Conservation (phyloP, 2,888 invertebrate genomes). For the Scelioninae gen. 1 region DNA sequence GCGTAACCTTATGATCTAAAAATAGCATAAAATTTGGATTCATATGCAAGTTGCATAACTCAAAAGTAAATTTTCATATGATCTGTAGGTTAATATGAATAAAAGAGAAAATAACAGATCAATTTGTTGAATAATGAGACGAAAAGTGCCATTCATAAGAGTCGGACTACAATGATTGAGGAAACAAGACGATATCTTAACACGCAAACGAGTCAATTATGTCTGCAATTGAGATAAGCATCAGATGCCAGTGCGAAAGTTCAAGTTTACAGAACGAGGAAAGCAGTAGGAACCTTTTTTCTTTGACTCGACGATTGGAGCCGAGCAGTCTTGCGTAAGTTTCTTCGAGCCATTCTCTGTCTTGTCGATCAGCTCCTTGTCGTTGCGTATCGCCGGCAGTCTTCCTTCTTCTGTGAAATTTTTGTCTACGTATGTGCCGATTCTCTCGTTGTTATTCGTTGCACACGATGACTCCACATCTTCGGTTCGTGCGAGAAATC, state of each 20-base stretch:
- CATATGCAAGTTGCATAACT: too few species aligned
- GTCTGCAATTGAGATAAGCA: slow-evolving; percentile 43
- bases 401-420: slow-evolving; percentile 77
- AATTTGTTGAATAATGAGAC: too few species aligned
- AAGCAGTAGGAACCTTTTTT: slow-evolving; percentile 71
- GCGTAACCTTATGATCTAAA: too few species aligned
- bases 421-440: slow-evolving; percentile 85
- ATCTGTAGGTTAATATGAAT: too few species aligned
- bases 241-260: slow-evolving; percentile 50
- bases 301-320: slow-evolving; percentile 50
- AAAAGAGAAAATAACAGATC: too few species aligned
- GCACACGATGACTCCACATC: slow-evolving; percentile 84
- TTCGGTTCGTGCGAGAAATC: slow-evolving; percentile 85
- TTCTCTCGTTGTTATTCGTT: slow-evolving; percentile 84
- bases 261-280: slow-evolving; percentile 51
- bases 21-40: too few species aligned
- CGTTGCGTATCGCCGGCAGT: slow-evolving; percentile 82
- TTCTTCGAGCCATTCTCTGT: slow-evolving; percentile 73
- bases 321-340: slow-evolving; percentile 50
- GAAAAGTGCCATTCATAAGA: neutral
- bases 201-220: slow-evolving; percentile 26
- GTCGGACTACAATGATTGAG: neutral
- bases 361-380: slow-evolving; percentile 83
- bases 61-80: too few species aligned
- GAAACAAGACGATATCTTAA: neutral